Evolutionary conservation across 1,140 invertebrate genomes (phyloP), one percentile per base, ranked within the genome.

Genomic region (Laodelphax striatellus): DNA sequence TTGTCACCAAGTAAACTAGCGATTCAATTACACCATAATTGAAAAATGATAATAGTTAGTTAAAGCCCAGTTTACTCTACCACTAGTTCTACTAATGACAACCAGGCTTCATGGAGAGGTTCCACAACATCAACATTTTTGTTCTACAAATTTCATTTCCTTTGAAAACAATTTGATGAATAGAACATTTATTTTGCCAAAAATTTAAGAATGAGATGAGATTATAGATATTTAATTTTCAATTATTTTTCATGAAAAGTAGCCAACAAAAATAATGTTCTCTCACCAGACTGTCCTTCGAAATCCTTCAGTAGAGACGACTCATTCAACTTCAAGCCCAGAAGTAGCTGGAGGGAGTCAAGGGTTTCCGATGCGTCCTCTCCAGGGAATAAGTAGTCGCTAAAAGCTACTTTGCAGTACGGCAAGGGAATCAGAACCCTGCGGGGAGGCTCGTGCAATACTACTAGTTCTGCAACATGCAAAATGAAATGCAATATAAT

Each of bases 341-440:
- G 70, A 46, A 91, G 73, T 70, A 90, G 87, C 67, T 83, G 77
- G 9, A 90, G 78, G 1, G 86, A 84, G 31, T 82, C 76, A 43
- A 88, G 72, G 8, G 85, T 83, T 70, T 92, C 88, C 50, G 82
- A 79, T 0, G 83, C 78, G 2, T 83, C 84, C 75, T 92, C 89
- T 8, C 88, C 88, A 58, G 87, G 88, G 69, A 91, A 92, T 43
- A 90, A 72, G 72, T 93, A 93, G 72, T 92, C 88, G 55, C 86
- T 90, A 8, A 92, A 76, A 19, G 82, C 82, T 19, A 92, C 70
- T 61, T 79, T 76, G 31, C 79, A 82, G 22, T 80, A 75, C 28
- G 82, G 80, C 9, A 88, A 69, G 22, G 80, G 77, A 6, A 88
- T 82, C 56, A 90, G 76, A 2, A 91, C 86, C 65, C 89, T 73